Conservation (phyloP, 2,888 invertebrate species). For the Drosophila diplacantha region DNA sequence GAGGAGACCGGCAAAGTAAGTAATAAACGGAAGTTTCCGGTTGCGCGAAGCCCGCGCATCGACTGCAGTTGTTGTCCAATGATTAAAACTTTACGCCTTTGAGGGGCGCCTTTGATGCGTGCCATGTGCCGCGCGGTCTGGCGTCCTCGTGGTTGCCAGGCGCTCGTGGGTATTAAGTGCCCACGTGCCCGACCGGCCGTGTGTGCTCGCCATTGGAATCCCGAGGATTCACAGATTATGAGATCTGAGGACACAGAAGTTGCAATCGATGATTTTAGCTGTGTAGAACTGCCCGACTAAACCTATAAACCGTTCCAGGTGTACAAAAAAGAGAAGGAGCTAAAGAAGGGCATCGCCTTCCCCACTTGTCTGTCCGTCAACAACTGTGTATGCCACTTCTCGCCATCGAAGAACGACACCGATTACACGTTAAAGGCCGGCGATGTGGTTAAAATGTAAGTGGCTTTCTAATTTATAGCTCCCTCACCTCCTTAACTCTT, state of each 20-base stretch:
- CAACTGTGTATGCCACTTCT: slow-evolving; percentile 99
- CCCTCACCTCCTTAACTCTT: not conserved
- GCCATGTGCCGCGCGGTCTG: slow-evolving; percentile 21
- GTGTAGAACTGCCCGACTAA: not conserved
- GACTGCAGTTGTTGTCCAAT: slow-evolving; percentile 58
- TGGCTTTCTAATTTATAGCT: too few species aligned
- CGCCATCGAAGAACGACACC: slow-evolving; percentile 95
- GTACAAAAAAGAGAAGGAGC: slow-evolving; percentile 98
- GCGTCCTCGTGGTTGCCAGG: slow-evolving; percentile 19
- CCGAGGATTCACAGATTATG: slow-evolving; percentile 76
- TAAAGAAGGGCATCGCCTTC: slow-evolving; percentile 99
- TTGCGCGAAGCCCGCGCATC: not conserved
- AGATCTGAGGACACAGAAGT: slow-evolving; percentile 74
- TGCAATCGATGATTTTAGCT: not conserved
- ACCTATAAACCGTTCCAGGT: slow-evolving; percentile 59
- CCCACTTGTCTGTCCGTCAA: slow-evolving; percentile 99
- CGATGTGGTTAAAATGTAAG: slow-evolving; percentile 98
- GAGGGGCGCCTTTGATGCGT: slow-evolving; percentile 57
- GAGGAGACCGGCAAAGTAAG: slow-evolving; percentile 95
- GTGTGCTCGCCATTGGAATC: slow-evolving; percentile 31
- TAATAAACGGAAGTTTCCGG: slow-evolving; percentile 21
- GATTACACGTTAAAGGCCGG: slow-evolving; percentile 91
- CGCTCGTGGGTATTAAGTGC: slow-evolving; percentile 26
- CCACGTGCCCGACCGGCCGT: slow-evolving; percentile 60
- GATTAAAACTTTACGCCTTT: slow-evolving; percentile 72